Evolutionary conservation across 2,797 vertebrate genomes (phyloP).

Genomic region (Eulemur albifrons): DNA sequence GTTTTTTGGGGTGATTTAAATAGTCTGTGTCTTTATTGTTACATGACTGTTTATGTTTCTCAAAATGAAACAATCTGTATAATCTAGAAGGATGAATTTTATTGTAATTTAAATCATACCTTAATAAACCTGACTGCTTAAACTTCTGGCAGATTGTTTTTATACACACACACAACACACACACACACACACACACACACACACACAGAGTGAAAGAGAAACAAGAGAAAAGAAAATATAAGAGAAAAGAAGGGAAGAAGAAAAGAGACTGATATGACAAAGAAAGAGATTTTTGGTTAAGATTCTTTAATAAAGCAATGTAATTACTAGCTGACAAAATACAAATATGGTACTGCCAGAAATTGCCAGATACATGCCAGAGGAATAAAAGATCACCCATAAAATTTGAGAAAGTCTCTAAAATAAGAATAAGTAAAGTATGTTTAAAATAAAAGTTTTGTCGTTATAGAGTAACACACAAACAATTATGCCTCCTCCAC

Average conservation of each 20-base stretch:
- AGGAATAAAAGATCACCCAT: neutral
- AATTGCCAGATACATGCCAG: neutral
- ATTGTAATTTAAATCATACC: neutral
- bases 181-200: neutral
- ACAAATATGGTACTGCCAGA: neutral
- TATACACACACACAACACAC: neutral
- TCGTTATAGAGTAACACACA: neutral
- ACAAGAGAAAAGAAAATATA: neutral
- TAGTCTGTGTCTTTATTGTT: neutral
- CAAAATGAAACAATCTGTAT: conserved; percentile 2
- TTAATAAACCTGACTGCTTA: neutral
- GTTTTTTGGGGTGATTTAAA: neutral
- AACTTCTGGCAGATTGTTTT: neutral
- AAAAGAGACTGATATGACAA: neutral
- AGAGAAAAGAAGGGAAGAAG: neutral
- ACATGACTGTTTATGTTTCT: neutral
- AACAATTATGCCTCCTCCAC: neutral
- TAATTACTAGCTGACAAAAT: neutral
- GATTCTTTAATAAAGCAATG: neutral
- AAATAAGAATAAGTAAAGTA: neutral
- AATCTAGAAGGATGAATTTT: neutral
- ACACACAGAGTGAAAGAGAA: neutral
- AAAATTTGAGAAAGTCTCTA: neutral
- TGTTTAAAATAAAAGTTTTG: neutral
- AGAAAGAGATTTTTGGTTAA: neutral